Evolutionary conservation across 2,888 invertebrate genomes (phyloP).

Genomic region (Tethea ocularis): DNA sequence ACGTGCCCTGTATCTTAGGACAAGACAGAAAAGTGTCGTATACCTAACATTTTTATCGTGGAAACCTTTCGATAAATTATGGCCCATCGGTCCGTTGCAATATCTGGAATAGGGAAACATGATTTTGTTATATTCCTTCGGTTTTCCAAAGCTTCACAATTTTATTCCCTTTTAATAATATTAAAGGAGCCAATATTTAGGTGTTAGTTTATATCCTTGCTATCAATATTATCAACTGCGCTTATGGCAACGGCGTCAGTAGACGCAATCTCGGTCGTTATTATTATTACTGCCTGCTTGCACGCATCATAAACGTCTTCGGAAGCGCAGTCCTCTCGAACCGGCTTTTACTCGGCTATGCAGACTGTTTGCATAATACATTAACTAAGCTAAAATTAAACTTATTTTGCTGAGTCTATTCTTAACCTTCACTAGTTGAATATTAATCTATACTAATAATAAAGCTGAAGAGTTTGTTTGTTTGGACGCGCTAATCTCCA

Average conservation of each 20-base stretch:
- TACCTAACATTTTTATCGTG: not conserved
- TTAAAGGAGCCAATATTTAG: not conserved
- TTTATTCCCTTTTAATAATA: not conserved
- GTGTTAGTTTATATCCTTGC: not conserved
- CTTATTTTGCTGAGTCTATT: conserved; percentile 11
- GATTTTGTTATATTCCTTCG: not conserved
- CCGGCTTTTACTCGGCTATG: conserved; percentile 1
- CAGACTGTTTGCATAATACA: conserved; percentile 9
- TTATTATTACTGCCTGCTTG: conserved; percentile 27
- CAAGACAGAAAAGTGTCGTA: conserved; percentile 5
- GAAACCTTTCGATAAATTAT: not conserved
- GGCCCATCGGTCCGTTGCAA: not conserved
- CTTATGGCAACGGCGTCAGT: conserved; percentile 27
- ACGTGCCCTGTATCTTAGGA: conserved; percentile 31
- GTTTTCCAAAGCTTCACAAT: not conserved
- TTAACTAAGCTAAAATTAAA: conserved; percentile 6
- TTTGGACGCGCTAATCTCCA: not conserved
- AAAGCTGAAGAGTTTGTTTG: too few relatives aligned
- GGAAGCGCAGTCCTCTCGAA: conserved; percentile 10
- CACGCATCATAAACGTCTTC: conserved; percentile 30
- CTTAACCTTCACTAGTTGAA: not conserved
- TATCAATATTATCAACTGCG: conserved; percentile 26
- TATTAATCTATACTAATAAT: too few relatives aligned
- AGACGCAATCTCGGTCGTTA: conserved; percentile 43
- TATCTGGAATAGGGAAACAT: not conserved